phyloP scores from a whole-genome alignment of 2,113 vertebrate genomes.

The Panurus biarmicus region DNA sequence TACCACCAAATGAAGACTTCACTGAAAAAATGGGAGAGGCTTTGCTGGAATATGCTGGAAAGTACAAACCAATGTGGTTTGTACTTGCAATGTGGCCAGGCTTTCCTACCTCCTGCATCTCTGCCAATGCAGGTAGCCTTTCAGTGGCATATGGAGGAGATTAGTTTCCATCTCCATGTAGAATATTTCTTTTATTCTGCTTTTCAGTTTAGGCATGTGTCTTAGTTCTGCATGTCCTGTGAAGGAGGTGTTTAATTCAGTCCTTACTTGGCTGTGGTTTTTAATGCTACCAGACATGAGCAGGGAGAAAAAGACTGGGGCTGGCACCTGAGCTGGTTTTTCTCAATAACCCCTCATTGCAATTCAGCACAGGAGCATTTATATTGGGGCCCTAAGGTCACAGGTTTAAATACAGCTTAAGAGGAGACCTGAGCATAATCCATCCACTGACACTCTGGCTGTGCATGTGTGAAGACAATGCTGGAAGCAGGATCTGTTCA shows the following conservation, averaged over 20 bases:
- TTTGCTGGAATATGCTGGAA: neutral
- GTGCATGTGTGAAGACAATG: neutral
- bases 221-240: neutral
- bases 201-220: neutral
- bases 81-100: neutral
- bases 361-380: neutral
- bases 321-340: conserved; percentile 31
- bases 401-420: conserved; percentile 1
- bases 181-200: neutral
- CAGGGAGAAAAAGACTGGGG: neutral
- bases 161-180: neutral
- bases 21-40: neutral
- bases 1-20: neutral
- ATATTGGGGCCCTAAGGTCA: conserved; percentile 35
- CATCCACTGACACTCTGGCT: conserved; percentile 22
- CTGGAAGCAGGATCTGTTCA: neutral
- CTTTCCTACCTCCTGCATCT: neutral
- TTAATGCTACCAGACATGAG: neutral
- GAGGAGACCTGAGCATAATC: conserved; percentile 1
- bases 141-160: neutral
- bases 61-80: no score
- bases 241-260: neutral
- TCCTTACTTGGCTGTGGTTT: neutral
- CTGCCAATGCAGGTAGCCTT: neutral
- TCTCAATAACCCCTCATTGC: conserved; percentile 4